Evolutionary conservation across 92 coral and sea anemone species (phyloP), one percentile per base, ranked within the genome.

Genomic region (Porites rus): DNA sequence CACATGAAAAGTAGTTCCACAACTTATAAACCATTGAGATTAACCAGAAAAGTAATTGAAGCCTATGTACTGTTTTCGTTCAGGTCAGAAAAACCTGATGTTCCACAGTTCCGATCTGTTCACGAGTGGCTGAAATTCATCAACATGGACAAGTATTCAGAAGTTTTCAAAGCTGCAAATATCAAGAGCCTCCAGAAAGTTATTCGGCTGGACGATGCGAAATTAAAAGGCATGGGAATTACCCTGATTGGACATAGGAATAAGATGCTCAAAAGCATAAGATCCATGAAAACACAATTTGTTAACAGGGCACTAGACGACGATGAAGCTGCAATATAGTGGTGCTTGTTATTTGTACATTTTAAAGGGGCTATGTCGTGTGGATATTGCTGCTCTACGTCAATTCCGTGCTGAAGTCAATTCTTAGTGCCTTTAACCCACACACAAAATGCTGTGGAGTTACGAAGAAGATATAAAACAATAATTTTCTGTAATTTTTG

Each of bases 161-260:
- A 91, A 56, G 50, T 64, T 18, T 97, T 95, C 74, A 77, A 68
- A 8, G 52, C 65, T 4, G 93, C 92, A 46, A 93, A 96, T 3
- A 86, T 87, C 68, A 70, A 69, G 51, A 79, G 71, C 31, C 78
- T 95, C 65, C 79, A 72, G 62, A 91, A 93, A 60, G 91, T 97
- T 25, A 60, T 79, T 16, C n/a, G 61, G 10, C 79, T 97, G 18
- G 83, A 86, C 6, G 98, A 97, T 43, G 78, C 81, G 2, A 97
- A 93, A 53, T 78, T 97, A 77, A 72, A 73, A 22, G 79, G 78
- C 53, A 89, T 97, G 66, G 99, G 99, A 46, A 84, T 97, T 66
- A 97, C 78, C 68, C 82, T 97, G 65, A 92, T 95, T 75, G 99
- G 99, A 12, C 99, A 97, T 68, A 91, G 99, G 1, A 95, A 97